phyloP scores from a whole-genome alignment of 2,797 vertebrate species.

The Sphaeramia orbicularis region DNA sequence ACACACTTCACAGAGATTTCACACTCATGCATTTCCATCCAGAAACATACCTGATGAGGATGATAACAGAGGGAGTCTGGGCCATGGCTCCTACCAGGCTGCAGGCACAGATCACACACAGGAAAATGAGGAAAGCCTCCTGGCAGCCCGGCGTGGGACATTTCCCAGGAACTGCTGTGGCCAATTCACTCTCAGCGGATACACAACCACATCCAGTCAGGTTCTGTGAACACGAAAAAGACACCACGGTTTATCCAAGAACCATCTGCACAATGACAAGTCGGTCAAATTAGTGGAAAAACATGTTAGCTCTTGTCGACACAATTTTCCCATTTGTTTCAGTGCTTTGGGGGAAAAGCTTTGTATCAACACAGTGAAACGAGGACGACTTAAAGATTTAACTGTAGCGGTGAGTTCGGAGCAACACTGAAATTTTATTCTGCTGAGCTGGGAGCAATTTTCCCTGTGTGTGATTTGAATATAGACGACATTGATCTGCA shows the following conservation, averaged over 20 bases:
- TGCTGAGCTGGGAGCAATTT: constrained; percentile 23
- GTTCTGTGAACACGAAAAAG: constrained; percentile 85
- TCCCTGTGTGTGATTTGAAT: constrained; percentile 55
- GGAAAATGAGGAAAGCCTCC: constrained; percentile 96
- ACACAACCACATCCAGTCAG: constrained; percentile 92
- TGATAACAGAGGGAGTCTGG: constrained; percentile 97
- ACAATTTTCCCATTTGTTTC: background rate
- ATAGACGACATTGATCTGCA: constrained; percentile 45
- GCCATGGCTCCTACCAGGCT: constrained; percentile 99
- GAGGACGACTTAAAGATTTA: constrained; percentile 1
- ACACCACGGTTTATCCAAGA: background rate
- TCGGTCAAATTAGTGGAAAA: background rate
- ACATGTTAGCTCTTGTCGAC: background rate
- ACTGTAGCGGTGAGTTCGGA: background rate
- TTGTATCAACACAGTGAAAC: background rate
- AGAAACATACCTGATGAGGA: constrained; percentile 92
- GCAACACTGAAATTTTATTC: constrained; percentile 26
- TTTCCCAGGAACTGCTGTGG: constrained; percentile 91
- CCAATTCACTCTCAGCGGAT: constrained; percentile 81
- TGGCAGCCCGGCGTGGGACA: constrained; percentile 94
- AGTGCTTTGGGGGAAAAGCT: constrained; percentile 3
- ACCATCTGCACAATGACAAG: background rate
- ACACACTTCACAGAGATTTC: background rate
- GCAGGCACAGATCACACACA: constrained; percentile 97
- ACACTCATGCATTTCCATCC: background rate